These are phyloP conservation scores for Alexandromys fortis DNA, from an alignment of 2,113 vertebrate species.

Conservation along the genomic window DNA sequence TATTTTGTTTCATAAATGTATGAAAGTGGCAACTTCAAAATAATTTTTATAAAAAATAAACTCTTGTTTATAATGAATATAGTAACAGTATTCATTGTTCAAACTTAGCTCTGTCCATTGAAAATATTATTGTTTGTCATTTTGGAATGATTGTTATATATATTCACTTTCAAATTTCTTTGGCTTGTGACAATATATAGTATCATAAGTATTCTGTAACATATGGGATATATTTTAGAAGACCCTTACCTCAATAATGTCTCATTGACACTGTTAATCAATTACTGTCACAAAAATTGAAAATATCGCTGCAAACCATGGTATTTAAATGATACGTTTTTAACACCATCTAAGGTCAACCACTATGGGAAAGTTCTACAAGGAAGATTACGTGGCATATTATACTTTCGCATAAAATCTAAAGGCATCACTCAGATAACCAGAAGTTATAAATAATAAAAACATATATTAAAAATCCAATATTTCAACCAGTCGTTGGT, in stretches of 20 bases:
- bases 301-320: background rate
- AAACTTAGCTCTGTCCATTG: background rate
- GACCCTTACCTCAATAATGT: background rate
- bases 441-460: background rate
- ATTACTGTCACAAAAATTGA: background rate
- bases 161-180: background rate
- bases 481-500: no score
- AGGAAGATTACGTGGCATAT: no score
- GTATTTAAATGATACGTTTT: background rate
- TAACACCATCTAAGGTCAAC: background rate
- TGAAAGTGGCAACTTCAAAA: background rate
- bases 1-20: background rate
- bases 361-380: background rate
- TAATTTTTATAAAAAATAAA: background rate
- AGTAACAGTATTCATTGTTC: background rate
- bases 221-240: background rate
- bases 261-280: background rate
- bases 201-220: background rate
- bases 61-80: background rate
- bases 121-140: background rate
- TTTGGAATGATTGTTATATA: background rate
- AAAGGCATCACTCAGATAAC: background rate
- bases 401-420: no score
- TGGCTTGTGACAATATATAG: background rate
- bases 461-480: background rate